phyloP scores from a whole-genome alignment of 2,888 invertebrate genomes.

The Chloromyia formosa region DNA sequence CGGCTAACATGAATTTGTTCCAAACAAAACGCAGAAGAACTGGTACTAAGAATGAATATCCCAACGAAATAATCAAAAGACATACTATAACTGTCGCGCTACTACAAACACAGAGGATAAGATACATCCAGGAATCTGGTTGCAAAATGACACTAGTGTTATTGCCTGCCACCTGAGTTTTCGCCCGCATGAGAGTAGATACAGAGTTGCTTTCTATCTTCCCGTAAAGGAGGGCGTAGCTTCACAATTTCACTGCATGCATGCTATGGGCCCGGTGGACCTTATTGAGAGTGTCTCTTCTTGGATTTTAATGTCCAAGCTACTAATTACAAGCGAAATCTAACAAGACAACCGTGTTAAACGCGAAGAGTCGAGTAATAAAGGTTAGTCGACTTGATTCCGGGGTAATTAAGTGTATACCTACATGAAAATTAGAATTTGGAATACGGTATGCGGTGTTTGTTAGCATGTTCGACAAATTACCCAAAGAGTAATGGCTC shows the following conservation, averaged over 20 bases:
- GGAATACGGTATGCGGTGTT: conserved; percentile 28
- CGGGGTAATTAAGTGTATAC: conserved; percentile 22
- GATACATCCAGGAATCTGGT: neutral
- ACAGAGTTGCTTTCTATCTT: neutral
- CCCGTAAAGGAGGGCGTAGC: too few relatives aligned
- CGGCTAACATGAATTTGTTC: too few relatives aligned
- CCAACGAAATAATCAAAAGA: too few relatives aligned
- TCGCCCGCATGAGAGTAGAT: neutral
- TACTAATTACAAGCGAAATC: conserved; percentile 32
- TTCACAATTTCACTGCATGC: neutral
- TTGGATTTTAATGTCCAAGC: neutral
- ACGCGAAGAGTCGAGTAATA: neutral
- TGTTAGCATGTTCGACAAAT: conserved; percentile 22
- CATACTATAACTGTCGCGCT: too few relatives aligned
- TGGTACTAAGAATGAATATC: too few relatives aligned
- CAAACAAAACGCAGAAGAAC: too few relatives aligned
- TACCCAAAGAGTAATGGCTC: conserved; percentile 18
- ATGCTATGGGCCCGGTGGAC: neutral
- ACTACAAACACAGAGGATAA: too few relatives aligned
- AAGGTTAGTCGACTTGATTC: conserved; percentile 17
- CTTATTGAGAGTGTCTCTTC: neutral
- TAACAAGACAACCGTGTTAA: conserved; percentile 19
- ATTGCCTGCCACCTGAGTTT: neutral
- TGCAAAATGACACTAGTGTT: neutral
- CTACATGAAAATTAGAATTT: conserved; percentile 27